Percentiles rank a stretch among this genome's conserved stretches.
Evolutionary conservation across 2,797 vertebrate species (phyloP).

Genomic region (Loris lydekkerianus): DNA sequence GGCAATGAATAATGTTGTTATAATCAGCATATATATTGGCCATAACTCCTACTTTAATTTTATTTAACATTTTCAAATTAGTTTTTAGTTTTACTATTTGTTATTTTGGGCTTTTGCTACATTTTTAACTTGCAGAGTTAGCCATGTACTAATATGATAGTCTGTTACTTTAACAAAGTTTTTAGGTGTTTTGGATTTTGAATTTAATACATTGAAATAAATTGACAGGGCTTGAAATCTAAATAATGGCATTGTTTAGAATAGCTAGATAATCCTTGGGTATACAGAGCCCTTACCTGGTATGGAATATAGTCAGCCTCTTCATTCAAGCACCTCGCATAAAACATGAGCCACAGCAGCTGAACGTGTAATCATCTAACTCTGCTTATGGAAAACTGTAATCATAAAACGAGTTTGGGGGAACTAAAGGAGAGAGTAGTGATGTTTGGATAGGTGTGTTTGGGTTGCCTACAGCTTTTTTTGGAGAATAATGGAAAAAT

Average conservation of each 20-base stretch:
- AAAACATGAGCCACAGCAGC: conserved; percentile 31
- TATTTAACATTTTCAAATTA: conserved; percentile 47
- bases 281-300: not conserved
- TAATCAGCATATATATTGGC: conserved; percentile 51
- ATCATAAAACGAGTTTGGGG: conserved; percentile 12
- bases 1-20: conserved; percentile 48
- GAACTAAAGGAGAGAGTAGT: not conserved
- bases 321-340: conserved; percentile 8
- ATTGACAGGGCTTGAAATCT: conserved; percentile 27
- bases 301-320: not conserved
- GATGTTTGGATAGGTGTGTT: not conserved
- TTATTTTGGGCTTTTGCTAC: conserved; percentile 32
- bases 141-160: not conserved
- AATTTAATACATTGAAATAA: conserved; percentile 59
- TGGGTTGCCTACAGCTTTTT: conserved; percentile 32
- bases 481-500: conserved; percentile 34
- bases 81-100: conserved; percentile 50
- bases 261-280: not conserved
- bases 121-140: conserved; percentile 54
- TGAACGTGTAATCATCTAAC: conserved; percentile 59
- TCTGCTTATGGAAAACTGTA: conserved; percentile 63
- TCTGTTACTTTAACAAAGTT: conserved; percentile 22
- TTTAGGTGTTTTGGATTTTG: conserved; percentile 55
- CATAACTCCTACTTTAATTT: conserved; percentile 50
- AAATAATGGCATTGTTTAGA: not conserved